These are phyloP conservation scores for Mercenaria mercenaria DNA, from an alignment of 1,140 invertebrate species.

Conservation along the genomic window DNA sequence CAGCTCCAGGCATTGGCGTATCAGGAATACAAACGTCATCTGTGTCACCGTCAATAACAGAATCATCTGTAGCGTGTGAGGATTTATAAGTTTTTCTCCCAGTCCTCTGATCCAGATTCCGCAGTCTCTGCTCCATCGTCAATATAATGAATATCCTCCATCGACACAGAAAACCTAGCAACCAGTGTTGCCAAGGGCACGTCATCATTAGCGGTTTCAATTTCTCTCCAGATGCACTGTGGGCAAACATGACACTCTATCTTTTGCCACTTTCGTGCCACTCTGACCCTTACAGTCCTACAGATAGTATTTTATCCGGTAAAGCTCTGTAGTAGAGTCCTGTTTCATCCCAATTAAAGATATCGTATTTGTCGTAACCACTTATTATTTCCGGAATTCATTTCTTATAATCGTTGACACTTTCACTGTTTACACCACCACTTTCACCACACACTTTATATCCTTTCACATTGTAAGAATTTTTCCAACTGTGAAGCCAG, in stretches of 20 bases:
- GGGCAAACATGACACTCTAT: slow-evolving; percentile 52
- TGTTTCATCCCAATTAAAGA: slow-evolving; percentile 76
- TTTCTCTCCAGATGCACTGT: slow-evolving; percentile 65
- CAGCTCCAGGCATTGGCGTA: too few relatives aligned
- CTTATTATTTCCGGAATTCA: slow-evolving; percentile 23
- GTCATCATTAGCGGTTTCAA: slow-evolving; percentile 49
- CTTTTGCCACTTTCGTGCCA: slow-evolving; percentile 64
- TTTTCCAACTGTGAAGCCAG: slow-evolving; percentile 80
- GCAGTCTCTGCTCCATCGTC: too few relatives aligned
- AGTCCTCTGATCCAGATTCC: too few relatives aligned
- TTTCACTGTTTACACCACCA: neutral
- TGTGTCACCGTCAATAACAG: too few relatives aligned
- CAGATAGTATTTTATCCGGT: slow-evolving; percentile 59
- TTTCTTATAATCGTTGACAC: slow-evolving; percentile 14
- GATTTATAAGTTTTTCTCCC: too few relatives aligned
- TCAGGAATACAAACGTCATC: too few relatives aligned
- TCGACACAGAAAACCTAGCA: too few relatives aligned
- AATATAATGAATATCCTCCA: too few relatives aligned
- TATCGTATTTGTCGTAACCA: neutral
- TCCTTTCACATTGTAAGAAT: slow-evolving; percentile 64
- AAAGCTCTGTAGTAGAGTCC: slow-evolving; percentile 68
- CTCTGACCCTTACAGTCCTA: slow-evolving; percentile 20
- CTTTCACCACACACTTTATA: slow-evolving; percentile 39
- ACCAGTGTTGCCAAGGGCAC: too few relatives aligned
- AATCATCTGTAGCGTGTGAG: too few relatives aligned